These are phyloP conservation scores for Glomeris maerens DNA, from an alignment of 1,140 invertebrate genomes.

Conservation along the genomic window DNA sequence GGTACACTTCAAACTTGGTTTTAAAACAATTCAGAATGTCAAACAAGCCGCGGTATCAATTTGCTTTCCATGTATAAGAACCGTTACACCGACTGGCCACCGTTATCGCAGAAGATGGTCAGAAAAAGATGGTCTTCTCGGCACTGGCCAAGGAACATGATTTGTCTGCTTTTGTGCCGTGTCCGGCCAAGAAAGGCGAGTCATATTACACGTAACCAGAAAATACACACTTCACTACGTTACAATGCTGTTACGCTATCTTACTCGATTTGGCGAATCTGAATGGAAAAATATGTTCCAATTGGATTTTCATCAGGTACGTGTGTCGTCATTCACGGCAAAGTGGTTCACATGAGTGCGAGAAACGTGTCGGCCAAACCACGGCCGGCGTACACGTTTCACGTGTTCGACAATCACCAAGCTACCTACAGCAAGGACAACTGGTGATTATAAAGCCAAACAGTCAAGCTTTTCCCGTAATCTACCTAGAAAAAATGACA, in stretches of 20 bases:
- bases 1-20: background rate
- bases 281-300: too few relatives aligned
- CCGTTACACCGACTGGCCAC: too few relatives aligned
- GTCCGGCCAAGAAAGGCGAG: background rate
- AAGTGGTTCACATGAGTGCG: conserved; percentile 84
- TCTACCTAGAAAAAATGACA: too few relatives aligned
- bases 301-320: conserved; percentile 49
- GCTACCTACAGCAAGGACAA: conserved; percentile 65
- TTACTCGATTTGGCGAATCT: too few relatives aligned
- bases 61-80: too few relatives aligned
- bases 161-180: background rate
- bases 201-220: conserved; percentile 31
- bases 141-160: too few relatives aligned
- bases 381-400: conserved; percentile 91
- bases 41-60: too few relatives aligned
- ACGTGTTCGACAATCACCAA: conserved; percentile 66
- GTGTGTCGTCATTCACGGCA: conserved; percentile 76
- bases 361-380: conserved; percentile 64
- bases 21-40: background rate
- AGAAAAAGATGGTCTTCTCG: too few relatives aligned
- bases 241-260: conserved; percentile 6
- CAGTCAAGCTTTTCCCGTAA: too few relatives aligned
- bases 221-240: conserved; percentile 46
- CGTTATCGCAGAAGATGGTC: too few relatives aligned
- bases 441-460: conserved; percentile 44